Evolutionary conservation across 2,113 vertebrate genomes (phyloP).

Genomic region (Corapipo altera): DNA sequence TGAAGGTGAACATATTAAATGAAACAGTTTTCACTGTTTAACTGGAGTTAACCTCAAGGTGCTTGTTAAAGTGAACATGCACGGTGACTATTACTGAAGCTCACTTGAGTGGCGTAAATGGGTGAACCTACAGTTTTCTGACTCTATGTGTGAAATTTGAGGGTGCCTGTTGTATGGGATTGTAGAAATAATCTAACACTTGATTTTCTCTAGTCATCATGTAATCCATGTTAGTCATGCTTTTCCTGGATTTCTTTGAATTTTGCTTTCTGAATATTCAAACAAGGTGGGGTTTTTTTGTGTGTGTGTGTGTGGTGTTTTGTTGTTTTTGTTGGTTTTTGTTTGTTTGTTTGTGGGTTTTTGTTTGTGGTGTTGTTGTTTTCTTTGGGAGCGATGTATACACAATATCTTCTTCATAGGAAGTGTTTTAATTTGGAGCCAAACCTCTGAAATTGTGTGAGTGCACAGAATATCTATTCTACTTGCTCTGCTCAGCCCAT

Average conservation of each 20-base stretch:
- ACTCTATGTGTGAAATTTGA: neutral
- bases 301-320: accelerated
- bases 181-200: neutral
- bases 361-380: accelerated
- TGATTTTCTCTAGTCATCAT: neutral
- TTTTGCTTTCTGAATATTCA: neutral
- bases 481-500: neutral
- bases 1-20: neutral
- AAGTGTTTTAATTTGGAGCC: neutral
- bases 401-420: neutral
- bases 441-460: neutral
- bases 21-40: neutral
- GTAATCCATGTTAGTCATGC: neutral
- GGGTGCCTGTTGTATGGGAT: neutral
- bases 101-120: neutral
- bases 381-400: neutral
- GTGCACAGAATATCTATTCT: neutral
- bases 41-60: neutral
- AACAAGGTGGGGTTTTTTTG: neutral
- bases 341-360: neutral
- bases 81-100: neutral
- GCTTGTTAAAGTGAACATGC: neutral
- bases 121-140: neutral
- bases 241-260: neutral
- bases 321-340: accelerated